Percentiles rank a stretch among this genome's conserved stretches.
These are phyloP conservation scores for Acrocephalus arundinaceus DNA, from an alignment of 2,113 vertebrate species.

Conservation along the genomic window DNA sequence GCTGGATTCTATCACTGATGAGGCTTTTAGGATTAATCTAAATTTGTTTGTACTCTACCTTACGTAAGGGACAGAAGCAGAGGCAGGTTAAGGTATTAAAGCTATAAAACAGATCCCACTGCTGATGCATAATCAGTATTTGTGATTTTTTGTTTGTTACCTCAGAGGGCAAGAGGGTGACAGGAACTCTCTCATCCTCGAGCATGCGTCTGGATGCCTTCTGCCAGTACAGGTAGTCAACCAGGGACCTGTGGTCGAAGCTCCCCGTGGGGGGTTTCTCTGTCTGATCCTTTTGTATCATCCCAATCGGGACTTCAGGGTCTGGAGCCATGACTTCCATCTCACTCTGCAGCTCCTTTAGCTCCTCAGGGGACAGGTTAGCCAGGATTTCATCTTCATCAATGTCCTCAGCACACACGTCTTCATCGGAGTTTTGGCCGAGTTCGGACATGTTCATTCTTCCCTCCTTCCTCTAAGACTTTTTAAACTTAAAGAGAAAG, in stretches of 20 bases:
- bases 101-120: neutral
- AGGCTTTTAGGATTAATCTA: conserved; percentile 14
- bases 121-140: neutral
- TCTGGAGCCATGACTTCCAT: conserved; percentile 96
- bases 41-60: neutral
- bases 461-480: neutral
- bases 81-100: neutral
- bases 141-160: conserved; percentile 67
- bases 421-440: conserved; percentile 68
- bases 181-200: conserved; percentile 88
- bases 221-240: conserved; percentile 93
- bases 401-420: conserved; percentile 74
- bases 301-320: conserved; percentile 86
- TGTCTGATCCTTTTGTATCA: conserved; percentile 94
- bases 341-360: conserved; percentile 89
- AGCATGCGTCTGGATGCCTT: conserved; percentile 91
- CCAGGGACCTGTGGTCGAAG: conserved; percentile 91
- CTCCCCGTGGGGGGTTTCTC: conserved; percentile 88
- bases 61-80: neutral
- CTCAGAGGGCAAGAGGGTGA: conserved; percentile 85
- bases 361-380: conserved; percentile 90
- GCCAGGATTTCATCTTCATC: conserved; percentile 94
- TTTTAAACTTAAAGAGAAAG: conserved; percentile 3
- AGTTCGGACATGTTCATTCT: conserved; percentile 67
- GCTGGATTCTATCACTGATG: neutral